These are phyloP conservation scores for Amphiura filiformis DNA, from an alignment of 35 echinoderm and acorn worm genomes.

Conservation along the genomic window DNA sequence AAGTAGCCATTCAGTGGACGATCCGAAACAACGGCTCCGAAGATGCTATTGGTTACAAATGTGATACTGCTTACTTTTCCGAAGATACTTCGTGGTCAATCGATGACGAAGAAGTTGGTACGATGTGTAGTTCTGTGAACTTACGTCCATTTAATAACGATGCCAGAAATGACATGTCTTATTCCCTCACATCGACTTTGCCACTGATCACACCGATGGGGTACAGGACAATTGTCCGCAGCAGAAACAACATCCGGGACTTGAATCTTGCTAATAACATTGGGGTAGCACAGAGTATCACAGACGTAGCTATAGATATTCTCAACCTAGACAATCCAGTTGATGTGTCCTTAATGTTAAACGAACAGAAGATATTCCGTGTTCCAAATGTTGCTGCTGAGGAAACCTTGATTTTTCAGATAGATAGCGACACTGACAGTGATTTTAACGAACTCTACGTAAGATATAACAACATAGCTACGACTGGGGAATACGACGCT, in stretches of 20 bases:
- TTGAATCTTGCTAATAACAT: slow-evolving; percentile 47
- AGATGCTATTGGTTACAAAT: slow-evolving; percentile 41
- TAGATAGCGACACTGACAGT: slow-evolving; percentile 28
- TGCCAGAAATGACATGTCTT: neutral
- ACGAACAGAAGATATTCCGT: slow-evolving; percentile 7
- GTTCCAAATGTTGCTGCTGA: slow-evolving; percentile 32
- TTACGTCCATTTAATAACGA: neutral
- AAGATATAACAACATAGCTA: slow-evolving; percentile 37
- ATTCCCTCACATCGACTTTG: neutral
- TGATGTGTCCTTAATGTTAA: neutral
- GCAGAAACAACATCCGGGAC: slow-evolving; percentile 53
- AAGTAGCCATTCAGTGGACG: slow-evolving; percentile 35
- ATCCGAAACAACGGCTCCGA: slow-evolving; percentile 40
- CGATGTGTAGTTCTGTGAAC: slow-evolving; percentile 9
- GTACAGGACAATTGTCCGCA: slow-evolving; percentile 46
- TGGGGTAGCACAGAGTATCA: slow-evolving; percentile 3
- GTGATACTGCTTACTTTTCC: slow-evolving; percentile 54
- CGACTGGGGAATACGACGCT: slow-evolving; percentile 35
- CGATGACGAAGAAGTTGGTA: slow-evolving; percentile 44
- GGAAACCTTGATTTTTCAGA: slow-evolving; percentile 29
- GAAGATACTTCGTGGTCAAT: slow-evolving; percentile 39
- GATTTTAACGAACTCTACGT: slow-evolving; percentile 52
- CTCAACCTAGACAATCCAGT: slow-evolving; percentile 22
- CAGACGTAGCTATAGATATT: slow-evolving; percentile 5
- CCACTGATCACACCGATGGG: slow-evolving; percentile 32